These are phyloP conservation scores for Aelia acuminata DNA, from an alignment of 2,888 invertebrate genomes.

Conservation along the genomic window DNA sequence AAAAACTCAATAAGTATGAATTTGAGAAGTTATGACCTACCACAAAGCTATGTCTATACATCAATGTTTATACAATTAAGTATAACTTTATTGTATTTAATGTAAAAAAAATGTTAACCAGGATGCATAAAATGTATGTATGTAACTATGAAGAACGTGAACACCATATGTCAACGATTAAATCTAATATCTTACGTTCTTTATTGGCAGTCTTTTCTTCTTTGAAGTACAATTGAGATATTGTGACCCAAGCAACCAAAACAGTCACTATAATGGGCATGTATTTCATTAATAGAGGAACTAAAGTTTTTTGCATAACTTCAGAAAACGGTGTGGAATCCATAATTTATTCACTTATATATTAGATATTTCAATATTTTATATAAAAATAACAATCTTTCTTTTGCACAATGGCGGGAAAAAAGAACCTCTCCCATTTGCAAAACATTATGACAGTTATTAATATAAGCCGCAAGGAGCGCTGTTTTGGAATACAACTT, in stretches of 20 bases:
- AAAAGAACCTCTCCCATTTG: slow-evolving; percentile 20
- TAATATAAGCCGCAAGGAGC: slow-evolving; percentile 3
- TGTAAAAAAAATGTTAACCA: too few species aligned
- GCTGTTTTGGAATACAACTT: neutral
- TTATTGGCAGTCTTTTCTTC: slow-evolving; percentile 65
- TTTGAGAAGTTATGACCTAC: too few species aligned
- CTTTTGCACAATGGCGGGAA: slow-evolving; percentile 21
- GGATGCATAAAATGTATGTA: too few species aligned
- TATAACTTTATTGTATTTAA: too few species aligned
- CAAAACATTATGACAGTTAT: slow-evolving; percentile 1
- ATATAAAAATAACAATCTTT: neutral
- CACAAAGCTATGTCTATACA: too few species aligned
- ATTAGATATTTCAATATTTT: neutral
- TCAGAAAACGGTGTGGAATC: slow-evolving; percentile 59
- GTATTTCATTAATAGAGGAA: slow-evolving; percentile 60
- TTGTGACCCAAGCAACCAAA: slow-evolving; percentile 62
- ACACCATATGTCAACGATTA: too few species aligned
- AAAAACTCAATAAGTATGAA: too few species aligned
- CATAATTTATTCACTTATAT: slow-evolving; percentile 35
- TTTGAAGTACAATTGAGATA: slow-evolving; percentile 63
- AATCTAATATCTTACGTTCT: slow-evolving; percentile 32
- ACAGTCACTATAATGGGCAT: slow-evolving; percentile 62
- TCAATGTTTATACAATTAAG: too few species aligned
- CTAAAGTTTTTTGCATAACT: slow-evolving; percentile 61
- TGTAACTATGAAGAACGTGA: too few species aligned